Evolutionary conservation across 1,140 invertebrate species (phyloP).

Genomic region (Drosophila lacertosa): DNA sequence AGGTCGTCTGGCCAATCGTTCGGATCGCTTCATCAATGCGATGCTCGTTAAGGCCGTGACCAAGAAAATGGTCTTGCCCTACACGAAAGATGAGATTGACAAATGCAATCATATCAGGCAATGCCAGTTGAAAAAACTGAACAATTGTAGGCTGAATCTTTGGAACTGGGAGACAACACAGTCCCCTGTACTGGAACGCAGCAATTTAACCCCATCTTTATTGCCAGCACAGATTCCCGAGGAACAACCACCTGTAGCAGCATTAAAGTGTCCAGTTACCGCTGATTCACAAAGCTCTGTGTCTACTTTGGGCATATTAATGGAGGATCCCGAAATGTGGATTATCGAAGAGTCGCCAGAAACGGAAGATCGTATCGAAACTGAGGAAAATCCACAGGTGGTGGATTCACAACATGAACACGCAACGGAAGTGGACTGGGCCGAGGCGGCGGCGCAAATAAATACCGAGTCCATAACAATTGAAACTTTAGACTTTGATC

Average conservation of each 20-base stretch:
- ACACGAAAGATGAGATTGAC: constrained; percentile 1
- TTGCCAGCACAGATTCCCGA: background rate
- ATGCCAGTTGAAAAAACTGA: constrained; percentile 39
- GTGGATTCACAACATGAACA: no score
- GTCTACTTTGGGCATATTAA: background rate
- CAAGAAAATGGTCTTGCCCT: constrained; percentile 44
- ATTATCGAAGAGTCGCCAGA: background rate
- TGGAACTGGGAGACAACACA: constrained; percentile 15
- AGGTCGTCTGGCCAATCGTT: constrained; percentile 32
- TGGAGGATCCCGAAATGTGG: background rate
- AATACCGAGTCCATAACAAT: constrained; percentile 49
- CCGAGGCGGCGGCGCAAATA: background rate
- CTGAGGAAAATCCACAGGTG: background rate
- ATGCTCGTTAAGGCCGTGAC: constrained; percentile 47
- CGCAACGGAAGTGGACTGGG: constrained; percentile 18
- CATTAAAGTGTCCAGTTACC: background rate
- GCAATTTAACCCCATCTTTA: background rate
- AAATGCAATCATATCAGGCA: constrained; percentile 2
- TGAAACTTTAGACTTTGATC: background rate
- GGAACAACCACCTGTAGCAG: background rate
- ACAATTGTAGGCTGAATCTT: constrained; percentile 38
- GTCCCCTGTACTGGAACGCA: background rate
- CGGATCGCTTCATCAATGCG: constrained; percentile 36
- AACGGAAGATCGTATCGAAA: background rate
- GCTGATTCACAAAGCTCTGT: background rate